Conservation (phyloP, 2,113 vertebrate species). For the Columbina picui region DNA sequence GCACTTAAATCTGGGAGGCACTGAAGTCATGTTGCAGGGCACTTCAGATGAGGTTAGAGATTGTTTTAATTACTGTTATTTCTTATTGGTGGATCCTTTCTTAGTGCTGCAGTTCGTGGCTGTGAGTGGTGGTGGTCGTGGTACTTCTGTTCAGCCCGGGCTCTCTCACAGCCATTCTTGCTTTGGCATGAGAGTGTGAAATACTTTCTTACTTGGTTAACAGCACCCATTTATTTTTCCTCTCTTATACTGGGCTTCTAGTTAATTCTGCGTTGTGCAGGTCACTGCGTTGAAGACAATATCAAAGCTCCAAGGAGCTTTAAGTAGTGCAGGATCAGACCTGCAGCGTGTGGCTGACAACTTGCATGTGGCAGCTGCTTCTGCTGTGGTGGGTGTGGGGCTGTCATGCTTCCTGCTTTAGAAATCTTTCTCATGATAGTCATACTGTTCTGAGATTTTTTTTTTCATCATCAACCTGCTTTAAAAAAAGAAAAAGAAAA, state of each 20-base stretch:
- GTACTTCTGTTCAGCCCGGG: background rate
- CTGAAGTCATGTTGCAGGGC: background rate
- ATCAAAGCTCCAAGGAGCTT: background rate
- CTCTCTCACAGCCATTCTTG: background rate
- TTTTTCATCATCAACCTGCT: constrained; percentile 46
- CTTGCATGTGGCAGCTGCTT: constrained; percentile 60
- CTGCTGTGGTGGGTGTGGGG: constrained; percentile 56
- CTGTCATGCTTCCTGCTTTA: constrained; percentile 66
- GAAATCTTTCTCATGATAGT: constrained; percentile 63
- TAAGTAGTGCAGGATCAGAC: background rate
- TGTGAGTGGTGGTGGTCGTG: background rate
- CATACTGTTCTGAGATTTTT: constrained; percentile 45
- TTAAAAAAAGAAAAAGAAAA: constrained; percentile 55
- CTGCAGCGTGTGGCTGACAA: constrained; percentile 11
- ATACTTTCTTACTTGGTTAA: background rate
- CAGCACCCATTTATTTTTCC: background rate
- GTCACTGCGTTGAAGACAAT: background rate
- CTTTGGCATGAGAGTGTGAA: background rate
- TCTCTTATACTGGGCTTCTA: background rate
- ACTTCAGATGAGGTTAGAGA: background rate
- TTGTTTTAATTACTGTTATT: background rate
- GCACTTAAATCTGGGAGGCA: background rate
- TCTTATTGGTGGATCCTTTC: background rate
- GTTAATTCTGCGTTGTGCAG: background rate
- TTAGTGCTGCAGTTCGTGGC: background rate